Base-by-base conservation (phyloP, 2,888 invertebrate genomes). In the Caenorhabditis sp. region DNA sequence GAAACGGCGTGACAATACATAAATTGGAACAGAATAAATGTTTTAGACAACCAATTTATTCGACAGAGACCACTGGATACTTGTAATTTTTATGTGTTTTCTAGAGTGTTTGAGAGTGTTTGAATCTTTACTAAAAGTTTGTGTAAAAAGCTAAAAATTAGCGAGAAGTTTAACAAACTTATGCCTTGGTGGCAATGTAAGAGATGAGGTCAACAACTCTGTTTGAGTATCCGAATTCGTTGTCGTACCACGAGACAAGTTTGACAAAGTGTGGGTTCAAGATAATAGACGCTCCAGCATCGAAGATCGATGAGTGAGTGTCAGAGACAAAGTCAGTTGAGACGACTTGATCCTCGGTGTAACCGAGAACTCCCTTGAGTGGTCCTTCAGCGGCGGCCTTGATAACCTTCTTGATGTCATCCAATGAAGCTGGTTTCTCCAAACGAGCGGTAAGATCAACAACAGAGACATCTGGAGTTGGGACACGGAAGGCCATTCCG, bases 401-500 rank as follows among this genome's bases (percentile, higher is more conserved):
- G 24, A 96, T 91, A 86, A 77, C 93, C 77, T 92, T 92, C 89
- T 95, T 95, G 90, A 97, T 96, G 59, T 92, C 92, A 62, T 95
- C 95, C 85, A 94, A 94, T 71, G 91, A 91, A 69, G 95, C 94
- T 87, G 85, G 88, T 81, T 89, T 90, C 76, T 88, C 83, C 17
- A 90, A 83, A 62, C 89, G 84, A 79, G 93, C 93, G 31, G 97
- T 97, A 87, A 99, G 91, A 89, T 99, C 97, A 51, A 97, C 96
- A 59, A 97, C 97, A 0, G 97, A 97, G 1, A 97, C 97, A 89
- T 97, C 95, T 76, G 95, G 92, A 62, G 93, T 93, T 55, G 97
- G 97, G 14, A 97, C 97, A 89, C 97, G 93, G 94, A 97, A 97
- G 81, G 97, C 95, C 96, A 97, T 97, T 86, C 97, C 97, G 74